Percentiles rank a stretch among this genome's conserved stretches.
These are phyloP conservation scores for Ectemnius lituratus DNA, from an alignment of 2,888 invertebrate genomes.

Conservation along the genomic window DNA sequence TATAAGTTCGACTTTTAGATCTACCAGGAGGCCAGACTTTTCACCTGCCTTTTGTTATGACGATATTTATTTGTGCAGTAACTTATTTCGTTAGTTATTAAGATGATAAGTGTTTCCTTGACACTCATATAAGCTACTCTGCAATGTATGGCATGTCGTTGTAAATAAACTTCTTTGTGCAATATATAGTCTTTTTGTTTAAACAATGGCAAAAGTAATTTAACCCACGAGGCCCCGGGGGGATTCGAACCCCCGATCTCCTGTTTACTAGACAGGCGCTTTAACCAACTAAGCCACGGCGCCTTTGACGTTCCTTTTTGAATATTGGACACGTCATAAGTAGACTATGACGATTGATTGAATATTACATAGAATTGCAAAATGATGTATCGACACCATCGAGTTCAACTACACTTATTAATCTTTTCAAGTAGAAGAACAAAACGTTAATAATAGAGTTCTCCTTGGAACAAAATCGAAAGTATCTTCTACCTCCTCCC, in stretches of 20 bases:
- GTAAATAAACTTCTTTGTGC: conserved; percentile 8
- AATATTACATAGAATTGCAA: too few relatives aligned
- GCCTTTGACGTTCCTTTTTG: conserved; percentile 73
- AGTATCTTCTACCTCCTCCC: too few relatives aligned
- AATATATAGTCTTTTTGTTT: neutral
- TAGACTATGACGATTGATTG: too few relatives aligned
- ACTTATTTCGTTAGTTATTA: neutral
- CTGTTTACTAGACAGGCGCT: conserved; percentile 85
- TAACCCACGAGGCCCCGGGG: conserved; percentile 79
- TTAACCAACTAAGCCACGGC: conserved; percentile 88
- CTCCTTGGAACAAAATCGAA: too few relatives aligned
- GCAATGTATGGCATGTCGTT: conserved; percentile 13
- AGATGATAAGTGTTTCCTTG: neutral
- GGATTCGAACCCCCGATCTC: conserved; percentile 84
- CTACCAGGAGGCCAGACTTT: too few relatives aligned
- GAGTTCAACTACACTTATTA: too few relatives aligned
- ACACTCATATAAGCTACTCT: neutral
- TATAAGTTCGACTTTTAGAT: conserved; percentile 71
- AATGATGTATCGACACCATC: too few relatives aligned
- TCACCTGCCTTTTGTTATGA: neutral
- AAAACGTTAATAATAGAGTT: too few relatives aligned
- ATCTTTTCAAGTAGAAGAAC: too few relatives aligned
- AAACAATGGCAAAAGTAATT: neutral
- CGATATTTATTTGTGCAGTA: conserved; percentile 1
- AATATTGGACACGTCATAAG: too few relatives aligned